Base-by-base conservation (phyloP, 2,888 invertebrate species). In the Chymomyza caudatula region DNA sequence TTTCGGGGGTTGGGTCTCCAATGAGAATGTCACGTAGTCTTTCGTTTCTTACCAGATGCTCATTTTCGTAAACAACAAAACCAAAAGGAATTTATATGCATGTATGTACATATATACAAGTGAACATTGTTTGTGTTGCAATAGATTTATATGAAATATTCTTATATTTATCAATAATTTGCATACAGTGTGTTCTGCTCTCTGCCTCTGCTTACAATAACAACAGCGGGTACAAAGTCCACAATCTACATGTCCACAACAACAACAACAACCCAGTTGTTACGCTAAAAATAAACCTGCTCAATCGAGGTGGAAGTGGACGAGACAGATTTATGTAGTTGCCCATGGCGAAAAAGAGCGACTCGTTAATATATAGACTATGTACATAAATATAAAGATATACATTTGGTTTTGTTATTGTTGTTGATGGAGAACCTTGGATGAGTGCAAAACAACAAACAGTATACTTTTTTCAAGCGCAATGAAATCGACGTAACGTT, bases 341-440 rank as follows among this genome's bases (percentile, higher is more conserved):
- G 29, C 2, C 8, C 8, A 37, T 37, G 29, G 29, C 29, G 5
- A 25, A 37, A 37, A 37, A 37, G 29, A 11, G 47, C 47, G 19
- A 47, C 17, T 47, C 17, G 47, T 47, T 47, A 47, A n/a, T n/a
- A 47, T 17, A 47, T 19, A 17, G 17, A 47, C 19, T 63, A 61
- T 47, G 17, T 47, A 47, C n/a, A 5, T 2, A 44, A 56, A 17
- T 37, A 8, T 43, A 23, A 43, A 54, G 25, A 61, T 29, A 59
- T 52, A 37, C 43, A 56, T 23, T 29, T 17, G n/a, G 25, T 54
- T n/a, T 54, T 15, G 53, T 25, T 25, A 6, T 25, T 6, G 29
- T 37, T 37, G 29, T 11, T 54, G 43, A 56, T 63, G 73, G 52
- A 67, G 65, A 85, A 70, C 81, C 86, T 85, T 78, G 84, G 75